Conservation (phyloP, 2,113 vertebrate species). For the Anguilla japonica region DNA sequence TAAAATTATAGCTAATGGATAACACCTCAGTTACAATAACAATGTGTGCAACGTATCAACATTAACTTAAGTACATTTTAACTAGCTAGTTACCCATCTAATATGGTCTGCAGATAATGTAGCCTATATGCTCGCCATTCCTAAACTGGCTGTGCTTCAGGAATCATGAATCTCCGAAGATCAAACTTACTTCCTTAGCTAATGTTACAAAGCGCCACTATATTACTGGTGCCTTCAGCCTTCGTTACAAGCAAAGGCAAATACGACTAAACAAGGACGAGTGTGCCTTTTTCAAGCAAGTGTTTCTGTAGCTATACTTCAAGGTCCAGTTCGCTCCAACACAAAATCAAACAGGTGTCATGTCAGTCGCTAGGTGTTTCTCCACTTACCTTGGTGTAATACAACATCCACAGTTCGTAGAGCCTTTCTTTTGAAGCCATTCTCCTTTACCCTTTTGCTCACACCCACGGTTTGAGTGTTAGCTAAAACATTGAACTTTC, state of each 20-base stretch:
- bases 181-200: slow-evolving; percentile 15
- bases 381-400: slow-evolving; percentile 84
- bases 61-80: neutral
- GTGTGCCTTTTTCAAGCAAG: neutral
- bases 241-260: neutral
- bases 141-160: neutral
- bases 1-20: too few relatives aligned
- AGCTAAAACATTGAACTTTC: slow-evolving; percentile 42
- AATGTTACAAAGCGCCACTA: neutral
- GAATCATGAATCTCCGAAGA: neutral
- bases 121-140: neutral
- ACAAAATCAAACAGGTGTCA: slow-evolving; percentile 62
- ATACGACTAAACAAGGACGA: neutral
- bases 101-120: neutral
- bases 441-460: slow-evolving; percentile 49
- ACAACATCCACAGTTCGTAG: slow-evolving; percentile 89
- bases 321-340: neutral
- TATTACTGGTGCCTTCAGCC: neutral
- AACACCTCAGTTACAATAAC: neutral
- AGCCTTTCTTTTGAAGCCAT: slow-evolving; percentile 88
- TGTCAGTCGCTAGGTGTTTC: slow-evolving; percentile 41
- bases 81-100: neutral
- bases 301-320: neutral
- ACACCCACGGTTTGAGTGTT: slow-evolving; percentile 41
- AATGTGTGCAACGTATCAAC: neutral